phyloP scores from a whole-genome alignment of 92 coral and sea anemone genomes.

The Phenganax subtilis region DNA sequence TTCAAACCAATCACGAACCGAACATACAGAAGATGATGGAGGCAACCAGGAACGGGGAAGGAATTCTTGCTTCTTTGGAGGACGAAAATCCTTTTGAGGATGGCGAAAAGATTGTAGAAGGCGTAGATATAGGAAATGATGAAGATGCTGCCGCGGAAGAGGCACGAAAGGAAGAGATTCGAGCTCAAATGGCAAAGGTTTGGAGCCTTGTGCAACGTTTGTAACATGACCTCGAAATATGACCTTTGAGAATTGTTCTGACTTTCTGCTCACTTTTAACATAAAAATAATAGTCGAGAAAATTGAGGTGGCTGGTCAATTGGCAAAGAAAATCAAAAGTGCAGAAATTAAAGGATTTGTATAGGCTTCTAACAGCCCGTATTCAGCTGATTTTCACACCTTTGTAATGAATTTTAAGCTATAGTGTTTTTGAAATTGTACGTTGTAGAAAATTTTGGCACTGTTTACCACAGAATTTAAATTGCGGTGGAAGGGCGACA shows the following conservation, averaged over 20 bases:
- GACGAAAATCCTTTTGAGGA: slow-evolving; percentile 54
- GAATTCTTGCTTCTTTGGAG: slow-evolving; percentile 25
- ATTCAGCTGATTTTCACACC: slow-evolving; percentile 6
- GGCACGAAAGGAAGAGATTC: slow-evolving; percentile 73
- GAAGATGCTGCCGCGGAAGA: slow-evolving; percentile 88
- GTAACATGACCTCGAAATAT: not conserved
- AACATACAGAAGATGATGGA: slow-evolving; percentile 6
- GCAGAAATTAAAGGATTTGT: not conserved
- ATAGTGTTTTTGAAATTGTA: not conserved
- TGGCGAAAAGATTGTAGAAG: slow-evolving; percentile 45
- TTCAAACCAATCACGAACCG: not conserved
- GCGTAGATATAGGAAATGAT: slow-evolving; percentile 56
- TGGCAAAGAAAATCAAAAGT: not conserved
- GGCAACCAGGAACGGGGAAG: slow-evolving; percentile 9
- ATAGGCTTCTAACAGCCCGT: not conserved
- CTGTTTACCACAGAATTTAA: not conserved
- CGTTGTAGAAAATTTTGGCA: not conserved
- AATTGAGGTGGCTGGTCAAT: not conserved
- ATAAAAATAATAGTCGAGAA: not conserved
- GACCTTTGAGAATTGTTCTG: too few species aligned
- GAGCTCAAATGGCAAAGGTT: slow-evolving; percentile 75
- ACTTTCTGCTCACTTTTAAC: not conserved
- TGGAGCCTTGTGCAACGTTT: not conserved
- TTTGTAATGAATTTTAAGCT: not conserved
- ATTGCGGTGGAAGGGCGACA: not conserved